Evolutionary conservation across 2,888 invertebrate genomes (phyloP).

Genomic region (Yponomeuta sedellus): DNA sequence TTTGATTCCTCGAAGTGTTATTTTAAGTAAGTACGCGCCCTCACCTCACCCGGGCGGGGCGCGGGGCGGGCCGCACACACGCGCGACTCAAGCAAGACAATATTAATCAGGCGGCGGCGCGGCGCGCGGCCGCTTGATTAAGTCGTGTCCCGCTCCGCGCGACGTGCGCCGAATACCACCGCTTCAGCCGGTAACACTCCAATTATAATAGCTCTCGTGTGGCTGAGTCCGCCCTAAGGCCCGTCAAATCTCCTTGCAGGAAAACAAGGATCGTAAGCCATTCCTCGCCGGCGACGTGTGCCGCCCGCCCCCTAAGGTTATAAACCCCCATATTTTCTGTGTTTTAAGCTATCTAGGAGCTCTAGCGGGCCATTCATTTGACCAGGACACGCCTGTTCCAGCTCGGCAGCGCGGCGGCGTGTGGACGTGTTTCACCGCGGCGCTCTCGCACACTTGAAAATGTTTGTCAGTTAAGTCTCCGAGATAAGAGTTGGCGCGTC

Average conservation of each 20-base stretch:
- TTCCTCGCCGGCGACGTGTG: neutral
- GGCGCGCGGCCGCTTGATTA: neutral
- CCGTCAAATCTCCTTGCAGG: neutral
- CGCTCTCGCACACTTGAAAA: neutral
- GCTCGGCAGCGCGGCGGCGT: neutral
- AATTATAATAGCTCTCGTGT: neutral
- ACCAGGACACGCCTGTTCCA: neutral
- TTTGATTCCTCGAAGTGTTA: neutral
- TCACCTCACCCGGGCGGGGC: neutral
- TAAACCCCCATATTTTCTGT: neutral
- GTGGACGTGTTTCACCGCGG: too few relatives aligned
- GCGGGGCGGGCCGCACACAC: too few relatives aligned
- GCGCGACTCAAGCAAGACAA: neutral
- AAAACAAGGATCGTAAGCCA: neutral
- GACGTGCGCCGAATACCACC: neutral
- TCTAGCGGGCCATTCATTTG: neutral
- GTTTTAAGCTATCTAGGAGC: neutral
- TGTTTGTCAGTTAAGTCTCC: neutral
- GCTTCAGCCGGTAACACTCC: neutral
- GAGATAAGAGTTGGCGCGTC: slow-evolving; percentile 1
- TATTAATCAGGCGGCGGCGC: neutral
- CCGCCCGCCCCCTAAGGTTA: neutral
- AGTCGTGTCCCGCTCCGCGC: neutral
- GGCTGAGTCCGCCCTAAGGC: neutral
- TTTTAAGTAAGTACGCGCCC: neutral